Evolutionary conservation across 2,113 vertebrate species (phyloP).

Genomic region (Vulpes ferrilata): DNA sequence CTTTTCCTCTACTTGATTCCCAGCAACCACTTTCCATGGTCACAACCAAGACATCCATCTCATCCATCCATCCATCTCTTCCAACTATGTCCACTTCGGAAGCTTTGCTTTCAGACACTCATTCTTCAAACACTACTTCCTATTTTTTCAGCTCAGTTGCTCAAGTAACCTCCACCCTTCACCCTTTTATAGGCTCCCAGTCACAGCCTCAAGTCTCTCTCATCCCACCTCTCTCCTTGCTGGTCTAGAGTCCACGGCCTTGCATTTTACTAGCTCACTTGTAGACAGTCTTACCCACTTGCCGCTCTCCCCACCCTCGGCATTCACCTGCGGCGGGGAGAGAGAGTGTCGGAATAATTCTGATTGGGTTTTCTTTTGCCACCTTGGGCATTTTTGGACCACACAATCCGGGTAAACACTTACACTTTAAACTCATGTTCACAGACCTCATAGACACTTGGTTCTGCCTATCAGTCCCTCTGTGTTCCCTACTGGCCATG

Average conservation of each 20-base stretch:
- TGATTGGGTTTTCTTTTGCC: neutral
- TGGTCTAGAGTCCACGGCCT: neutral
- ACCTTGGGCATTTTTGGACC: neutral
- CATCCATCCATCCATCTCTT: too few relatives aligned
- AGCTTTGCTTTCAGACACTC: neutral
- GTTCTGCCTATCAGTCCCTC: neutral
- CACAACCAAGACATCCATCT: neutral
- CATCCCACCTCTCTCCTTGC: neutral
- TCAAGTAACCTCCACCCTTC: neutral
- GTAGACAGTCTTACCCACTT: neutral
- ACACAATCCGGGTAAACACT: neutral
- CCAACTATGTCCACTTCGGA: neutral
- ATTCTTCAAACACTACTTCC: neutral
- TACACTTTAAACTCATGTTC: neutral
- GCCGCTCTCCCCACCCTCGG: accelerated
- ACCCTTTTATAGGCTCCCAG: neutral
- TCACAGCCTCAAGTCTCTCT: neutral
- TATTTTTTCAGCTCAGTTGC: neutral
- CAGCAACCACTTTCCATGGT: neutral
- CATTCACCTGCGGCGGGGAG: too few relatives aligned
- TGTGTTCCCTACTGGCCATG: neutral
- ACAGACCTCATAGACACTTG: neutral
- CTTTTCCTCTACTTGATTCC: neutral
- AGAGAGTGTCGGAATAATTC: neutral
- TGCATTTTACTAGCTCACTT: neutral